phyloP scores from a whole-genome alignment of 1,140 invertebrate genomes.

The Steinernema feltiae region DNA sequence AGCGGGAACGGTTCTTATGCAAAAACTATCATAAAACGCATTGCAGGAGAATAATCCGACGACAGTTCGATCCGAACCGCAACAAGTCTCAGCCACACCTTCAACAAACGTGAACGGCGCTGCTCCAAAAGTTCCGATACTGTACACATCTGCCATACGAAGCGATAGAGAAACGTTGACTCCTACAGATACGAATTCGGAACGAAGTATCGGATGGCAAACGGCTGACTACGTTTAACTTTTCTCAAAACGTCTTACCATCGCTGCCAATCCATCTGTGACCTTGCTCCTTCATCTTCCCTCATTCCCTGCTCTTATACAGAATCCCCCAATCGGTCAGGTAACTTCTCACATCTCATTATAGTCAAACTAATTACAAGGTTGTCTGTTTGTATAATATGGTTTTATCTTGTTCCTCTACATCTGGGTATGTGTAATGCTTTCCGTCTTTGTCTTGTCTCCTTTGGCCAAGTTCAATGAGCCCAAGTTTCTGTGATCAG shows the following conservation, averaged over 20 bases:
- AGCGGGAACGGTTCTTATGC: no score
- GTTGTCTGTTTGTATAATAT: not conserved
- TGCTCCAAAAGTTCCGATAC: not conserved
- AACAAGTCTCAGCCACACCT: not conserved
- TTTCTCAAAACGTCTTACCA: not conserved
- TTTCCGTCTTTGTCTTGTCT: not conserved
- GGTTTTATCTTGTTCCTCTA: not conserved
- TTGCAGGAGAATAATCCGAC: not conserved
- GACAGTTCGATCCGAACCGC: not conserved
- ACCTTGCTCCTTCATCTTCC: not conserved
- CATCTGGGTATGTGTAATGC: not conserved
- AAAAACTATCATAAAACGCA: no score
- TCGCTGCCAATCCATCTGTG: not conserved
- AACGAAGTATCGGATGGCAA: constrained; percentile 9
- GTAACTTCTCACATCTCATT: not conserved
- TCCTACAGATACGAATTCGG: not conserved
- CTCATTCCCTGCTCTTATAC: not conserved
- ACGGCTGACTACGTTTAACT: not conserved
- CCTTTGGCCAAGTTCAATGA: not conserved
- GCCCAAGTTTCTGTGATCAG: not conserved
- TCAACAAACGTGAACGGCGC: not conserved
- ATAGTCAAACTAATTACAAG: not conserved
- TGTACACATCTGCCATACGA: not conserved
- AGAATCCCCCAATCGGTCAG: no score
- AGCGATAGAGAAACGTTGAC: not conserved